Base-by-base conservation (phyloP, 1,140 invertebrate genomes). In the Drosophila funebris region DNA sequence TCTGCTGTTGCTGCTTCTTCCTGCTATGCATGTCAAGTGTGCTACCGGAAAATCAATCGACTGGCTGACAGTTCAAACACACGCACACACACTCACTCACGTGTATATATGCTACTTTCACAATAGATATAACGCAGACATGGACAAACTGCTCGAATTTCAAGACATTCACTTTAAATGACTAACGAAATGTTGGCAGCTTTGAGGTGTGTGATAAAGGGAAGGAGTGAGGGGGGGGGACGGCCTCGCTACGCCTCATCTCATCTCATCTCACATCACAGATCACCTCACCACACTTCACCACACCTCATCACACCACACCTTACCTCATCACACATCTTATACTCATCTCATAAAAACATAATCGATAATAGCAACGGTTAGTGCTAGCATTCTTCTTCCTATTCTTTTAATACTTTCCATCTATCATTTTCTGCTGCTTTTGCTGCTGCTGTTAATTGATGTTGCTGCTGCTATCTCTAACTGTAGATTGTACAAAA, bases 21-120 rank as follows among this genome's bases (percentile, higher is more conserved):
- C 68, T 67, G 54, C 18, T 72, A 82, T 87, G 82, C 82, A 87
- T 85, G 82, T 82, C 82, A 87, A 87, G 82, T 88, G 83, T 77
- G 77, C 66, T 68, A 88, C 82, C 82, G 82, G 82, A 88, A 87
- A 87, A 87, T 87, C 82, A 87, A 87, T 87, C 85, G 78, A 74
- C 66, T 73, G 81, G 72, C 81, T 74, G 81, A 85, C 81, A 80
- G 76, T 54, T 66, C 63, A 61, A 36, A 61, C 16, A 50, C 44
- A 48, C 58, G 37, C 44, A 22, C 41, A 46, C 11, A 46, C 43
- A 46, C 37, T 22, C 52, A 66, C 27, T 29, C 22, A 52, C 61
- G 29, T 16, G 16, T 11, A 18, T 0, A 27, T 8, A 54, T 6
- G 58, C 20, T 57, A 82, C 82, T 82, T 87, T 85, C 82, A 85